Conservation (phyloP, 2,888 invertebrate species). For the Sericinus montela region DNA sequence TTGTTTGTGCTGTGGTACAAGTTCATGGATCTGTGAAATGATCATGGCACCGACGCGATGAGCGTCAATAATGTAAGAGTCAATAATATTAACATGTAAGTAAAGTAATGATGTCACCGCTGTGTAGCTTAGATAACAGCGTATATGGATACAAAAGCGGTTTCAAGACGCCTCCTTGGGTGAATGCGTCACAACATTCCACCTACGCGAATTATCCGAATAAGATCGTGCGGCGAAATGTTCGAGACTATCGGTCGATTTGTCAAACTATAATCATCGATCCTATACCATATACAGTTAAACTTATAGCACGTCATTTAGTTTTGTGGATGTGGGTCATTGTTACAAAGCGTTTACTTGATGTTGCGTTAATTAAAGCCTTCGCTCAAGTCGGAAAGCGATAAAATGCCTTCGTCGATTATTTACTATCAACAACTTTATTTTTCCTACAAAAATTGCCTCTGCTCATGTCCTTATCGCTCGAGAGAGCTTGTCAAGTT, state of each 20-base stretch:
- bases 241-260: conserved; percentile 35
- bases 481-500: not conserved
- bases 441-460: conserved; percentile 1
- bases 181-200: conserved; percentile 53
- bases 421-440: conserved; percentile 1
- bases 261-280: conserved; percentile 36
- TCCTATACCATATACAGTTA: conserved; percentile 30
- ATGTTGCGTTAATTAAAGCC: not conserved
- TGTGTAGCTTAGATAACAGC: conserved; percentile 50
- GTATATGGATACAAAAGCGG: conserved; percentile 46
- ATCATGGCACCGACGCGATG: conserved; percentile 13
- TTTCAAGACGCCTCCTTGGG: conserved; percentile 31
- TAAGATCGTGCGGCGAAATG: conserved; percentile 37
- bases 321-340: conserved; percentile 20
- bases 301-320: conserved; percentile 29
- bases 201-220: conserved; percentile 44
- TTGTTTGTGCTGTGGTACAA: conserved; percentile 27
- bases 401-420: conserved; percentile 1
- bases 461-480: conserved; percentile 7
- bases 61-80: conserved; percentile 10
- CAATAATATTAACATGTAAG: conserved; percentile 45
- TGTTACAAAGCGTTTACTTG: not conserved
- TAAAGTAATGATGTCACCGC: conserved; percentile 60
- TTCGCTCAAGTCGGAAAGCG: conserved; percentile 4
- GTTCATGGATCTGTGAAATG: conserved; percentile 38